A percentile compares a stretch with the other conserved stretches of the same genome.
Conservation (phyloP, 2,113 vertebrate genomes). For the Bombycilla garrulus region DNA sequence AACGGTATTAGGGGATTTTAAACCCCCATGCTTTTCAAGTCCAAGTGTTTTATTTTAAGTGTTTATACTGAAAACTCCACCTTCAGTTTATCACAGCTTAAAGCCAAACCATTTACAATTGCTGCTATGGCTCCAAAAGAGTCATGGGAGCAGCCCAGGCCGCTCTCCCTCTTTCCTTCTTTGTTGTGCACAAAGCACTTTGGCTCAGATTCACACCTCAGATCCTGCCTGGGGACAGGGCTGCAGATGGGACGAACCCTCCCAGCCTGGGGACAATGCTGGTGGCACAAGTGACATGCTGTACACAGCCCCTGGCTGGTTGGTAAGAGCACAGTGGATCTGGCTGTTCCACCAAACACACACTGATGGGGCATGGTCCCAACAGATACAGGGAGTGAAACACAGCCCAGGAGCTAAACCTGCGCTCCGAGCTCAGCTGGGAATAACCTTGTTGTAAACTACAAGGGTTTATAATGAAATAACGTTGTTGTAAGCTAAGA, state of each 20-base stretch:
- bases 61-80: neutral
- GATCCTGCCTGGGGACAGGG: neutral
- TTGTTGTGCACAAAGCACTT: neutral
- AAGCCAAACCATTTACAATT: neutral
- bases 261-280: neutral
- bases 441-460: neutral
- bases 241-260: neutral
- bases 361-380: accelerated
- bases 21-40: neutral
- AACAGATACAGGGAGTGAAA: neutral
- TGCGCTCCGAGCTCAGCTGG: neutral
- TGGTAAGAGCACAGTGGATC: neutral
- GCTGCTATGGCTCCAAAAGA: accelerated
- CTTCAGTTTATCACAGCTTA: neutral
- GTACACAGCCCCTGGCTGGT: neutral
- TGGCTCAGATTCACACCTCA: neutral
- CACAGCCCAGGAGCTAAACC: accelerated
- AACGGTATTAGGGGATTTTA: neutral
- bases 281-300: neutral
- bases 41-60: neutral
- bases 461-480: neutral
- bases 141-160: accelerated
- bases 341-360: accelerated
- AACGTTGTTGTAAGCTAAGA: neutral
- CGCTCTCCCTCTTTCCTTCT: neutral